Evolutionary conservation across 2,113 vertebrate species (phyloP), one percentile per base, ranked within the genome.

Genomic region (Lathamus discolor): DNA sequence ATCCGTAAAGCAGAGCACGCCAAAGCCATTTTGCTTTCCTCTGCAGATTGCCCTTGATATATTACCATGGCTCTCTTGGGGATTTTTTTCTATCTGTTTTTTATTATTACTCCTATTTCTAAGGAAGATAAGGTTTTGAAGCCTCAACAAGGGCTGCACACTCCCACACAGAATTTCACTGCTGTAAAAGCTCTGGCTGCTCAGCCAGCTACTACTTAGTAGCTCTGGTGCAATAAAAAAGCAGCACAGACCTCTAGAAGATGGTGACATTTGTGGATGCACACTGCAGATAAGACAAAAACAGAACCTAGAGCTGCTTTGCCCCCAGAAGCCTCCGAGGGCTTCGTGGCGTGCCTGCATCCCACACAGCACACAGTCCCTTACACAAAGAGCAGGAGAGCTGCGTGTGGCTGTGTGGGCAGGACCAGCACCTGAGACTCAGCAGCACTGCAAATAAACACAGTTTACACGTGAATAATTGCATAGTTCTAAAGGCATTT

Each of bases 131-230:
- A 83, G 33, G n/a, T 83, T 95, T 66, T 73, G 25, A 80, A 92
- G 83, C 51, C 63, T 72, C 77, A 54, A 18, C 77, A 29, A 63
- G 63, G 93, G 70, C 84, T 63, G 37, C 39, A 19, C 52, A 44
- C 93, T 86, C 95, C 92, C 90, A 85, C 93, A 44, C 41, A 44
- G 51, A 76, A 76, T 64, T 92, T 52, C 54, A 55, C 48, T 64
- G 74, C 84, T 84, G 1, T 9, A 49, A 90, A 66, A 91, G 63
- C 90, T 73, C 70, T 41, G 78, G 28, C 78, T 73, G 59, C 72
- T 81, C 92, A 63, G 59, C 12, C 90, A 92, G 68, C 82, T 74
- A 77, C 78, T 43, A 7, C 23, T 83, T 1, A 18, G 20, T 10
- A 44, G 52, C 48, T 67, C 19, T 15, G n/a, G 41, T 13, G 62